Base-by-base conservation (phyloP, 1,140 invertebrate genomes). In the Prorops nasuta region DNA sequence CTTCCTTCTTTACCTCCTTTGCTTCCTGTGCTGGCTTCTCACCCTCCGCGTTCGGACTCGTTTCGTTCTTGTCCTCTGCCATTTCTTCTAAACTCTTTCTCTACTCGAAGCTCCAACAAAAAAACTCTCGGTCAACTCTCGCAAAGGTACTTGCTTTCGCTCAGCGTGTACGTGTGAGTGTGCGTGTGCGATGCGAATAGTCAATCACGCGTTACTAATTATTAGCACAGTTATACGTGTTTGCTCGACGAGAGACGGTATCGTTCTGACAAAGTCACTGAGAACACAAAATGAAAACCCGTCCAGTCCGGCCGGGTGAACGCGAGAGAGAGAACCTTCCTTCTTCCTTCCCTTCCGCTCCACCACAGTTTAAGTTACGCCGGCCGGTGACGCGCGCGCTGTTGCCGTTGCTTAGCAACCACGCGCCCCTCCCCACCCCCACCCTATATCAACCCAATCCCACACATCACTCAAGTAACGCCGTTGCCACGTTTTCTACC, bases 21-120 rank as follows among this genome's bases (percentile, higher is more conserved):
- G 65, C 52, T 60, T 75, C 71, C 60, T 74, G 64, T 24, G 60
- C 56, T 21, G 63, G 56, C 40, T 69, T 69, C 49, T 68, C 67
- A 51, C 64, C 64, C 51, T 66, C 66, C 12, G 46, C 56, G 22
- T 45, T 56, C 36, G 65, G 58, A 52, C 71, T 75, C 16, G 69
- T 74, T 60, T 78, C 75, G 48, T 65, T 73, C 63, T 76, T 76
- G 45, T 76, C 76, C 56, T 78, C 76, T 59, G 73, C 74, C 77
- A 79, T 78, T 51, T 65, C 69, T 53, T 21, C 24, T 37, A 35
- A 14, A 22, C 43, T 44, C 9, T 46, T 37, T 32, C 15, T 19
- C 14, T 34, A 42, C 19, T 19, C 24, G 32, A 17, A 20, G 34
- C n/a, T 31, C 38, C 4, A 28, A 4, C 4, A 10, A 6, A 4